These are phyloP conservation scores for Petrolisthes cinctipes DNA, from an alignment of 2,888 invertebrate genomes.

Conservation along the genomic window DNA sequence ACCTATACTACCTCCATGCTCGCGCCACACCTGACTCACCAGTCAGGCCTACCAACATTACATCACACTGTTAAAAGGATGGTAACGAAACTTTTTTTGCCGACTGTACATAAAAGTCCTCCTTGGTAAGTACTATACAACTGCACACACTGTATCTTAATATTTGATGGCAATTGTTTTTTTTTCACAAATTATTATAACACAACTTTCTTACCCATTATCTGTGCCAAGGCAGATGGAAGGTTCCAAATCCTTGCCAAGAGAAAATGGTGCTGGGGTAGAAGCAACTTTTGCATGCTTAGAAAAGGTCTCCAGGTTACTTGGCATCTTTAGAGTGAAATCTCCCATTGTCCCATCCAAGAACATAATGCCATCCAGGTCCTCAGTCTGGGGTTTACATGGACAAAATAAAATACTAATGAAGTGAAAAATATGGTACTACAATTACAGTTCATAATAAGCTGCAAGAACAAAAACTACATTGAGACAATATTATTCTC, in stretches of 20 bases:
- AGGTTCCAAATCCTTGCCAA: background rate
- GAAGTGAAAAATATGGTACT: background rate
- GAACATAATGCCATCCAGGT: conserved; percentile 29
- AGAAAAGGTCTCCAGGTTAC: conserved; percentile 63
- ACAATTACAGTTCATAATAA: too few relatives aligned
- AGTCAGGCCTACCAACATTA: too few relatives aligned
- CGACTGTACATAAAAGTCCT: too few relatives aligned
- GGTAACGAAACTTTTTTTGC: too few relatives aligned
- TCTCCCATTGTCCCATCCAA: conserved; percentile 40
- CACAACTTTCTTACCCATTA: background rate
- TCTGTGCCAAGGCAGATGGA: background rate
- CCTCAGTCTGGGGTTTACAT: conserved; percentile 24
- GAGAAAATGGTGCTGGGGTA: conserved; percentile 61
- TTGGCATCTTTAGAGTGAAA: conserved; percentile 55
- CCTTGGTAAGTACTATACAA: background rate
- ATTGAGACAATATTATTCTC: too few relatives aligned
- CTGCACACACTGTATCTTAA: too few relatives aligned
- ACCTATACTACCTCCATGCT: too few relatives aligned
- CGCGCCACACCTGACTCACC: too few relatives aligned
- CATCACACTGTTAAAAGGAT: too few relatives aligned
- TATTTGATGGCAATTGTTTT: too few relatives aligned
- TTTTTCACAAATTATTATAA: background rate
- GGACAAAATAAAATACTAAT: background rate
- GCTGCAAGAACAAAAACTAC: too few relatives aligned
- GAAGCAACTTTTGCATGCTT: conserved; percentile 63